These are phyloP conservation scores for Coecobrya sp. DNA, from an alignment of 2,888 invertebrate genomes.

Conservation along the genomic window DNA sequence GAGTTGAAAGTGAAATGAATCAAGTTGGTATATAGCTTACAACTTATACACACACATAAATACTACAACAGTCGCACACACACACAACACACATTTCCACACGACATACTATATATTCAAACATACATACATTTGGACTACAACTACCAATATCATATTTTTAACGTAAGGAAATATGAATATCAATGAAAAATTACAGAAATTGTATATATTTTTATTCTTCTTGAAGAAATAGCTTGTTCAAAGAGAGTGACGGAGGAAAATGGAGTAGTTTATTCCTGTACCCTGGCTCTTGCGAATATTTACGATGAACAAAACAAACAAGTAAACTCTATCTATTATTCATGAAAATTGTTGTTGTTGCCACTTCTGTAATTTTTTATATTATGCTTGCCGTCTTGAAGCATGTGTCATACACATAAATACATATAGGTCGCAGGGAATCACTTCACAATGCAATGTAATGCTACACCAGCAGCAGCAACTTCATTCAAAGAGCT, in stretches of 20 bases:
- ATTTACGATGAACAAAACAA: not conserved
- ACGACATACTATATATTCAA: not conserved
- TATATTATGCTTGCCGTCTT: not conserved
- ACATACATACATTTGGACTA: not conserved
- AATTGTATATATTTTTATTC: not conserved
- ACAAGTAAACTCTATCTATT: constrained; percentile 30
- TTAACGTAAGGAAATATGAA: constrained; percentile 17
- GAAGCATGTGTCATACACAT: constrained; percentile 27
- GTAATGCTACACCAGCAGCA: not conserved
- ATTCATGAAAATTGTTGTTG: constrained; percentile 52
- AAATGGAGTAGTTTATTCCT: not conserved
- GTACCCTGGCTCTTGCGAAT: not conserved
- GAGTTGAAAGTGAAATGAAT: not conserved
- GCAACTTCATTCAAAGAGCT: not conserved
- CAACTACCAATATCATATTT: not conserved
- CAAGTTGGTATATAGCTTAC: not conserved
- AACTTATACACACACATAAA: not conserved
- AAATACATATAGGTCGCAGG: not conserved
- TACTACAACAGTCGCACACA: not conserved
- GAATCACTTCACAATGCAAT: constrained; percentile 1
- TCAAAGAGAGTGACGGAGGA: too few relatives aligned
- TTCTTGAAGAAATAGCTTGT: not conserved
- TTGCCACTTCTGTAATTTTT: not conserved
- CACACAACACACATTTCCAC: constrained; percentile 22
- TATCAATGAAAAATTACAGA: constrained; percentile 47